Base-by-base conservation (phyloP, 2,888 invertebrate species). In the Chymomyza caudatula region DNA sequence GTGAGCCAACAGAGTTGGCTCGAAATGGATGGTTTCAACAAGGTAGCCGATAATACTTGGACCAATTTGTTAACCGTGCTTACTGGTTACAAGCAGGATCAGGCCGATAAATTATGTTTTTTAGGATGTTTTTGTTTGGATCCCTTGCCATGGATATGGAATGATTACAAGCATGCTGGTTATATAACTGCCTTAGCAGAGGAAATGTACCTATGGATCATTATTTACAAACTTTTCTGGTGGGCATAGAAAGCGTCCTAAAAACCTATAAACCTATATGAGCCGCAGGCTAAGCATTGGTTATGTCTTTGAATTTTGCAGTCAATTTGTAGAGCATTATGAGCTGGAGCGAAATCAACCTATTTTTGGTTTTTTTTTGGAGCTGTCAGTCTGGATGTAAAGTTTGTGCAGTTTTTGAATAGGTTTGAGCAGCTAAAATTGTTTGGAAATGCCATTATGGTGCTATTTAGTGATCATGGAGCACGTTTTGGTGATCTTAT, bases 41-140 rank as follows among this genome's bases (percentile, higher is more conserved):
- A 92, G 91, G 92, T 92, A 64, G 96, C 93, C 0, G 97, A 97
- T 78, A 97, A 97, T 79, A 96, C 96, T 0, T 95, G 95, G 83
- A 96, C 96, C 0, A 97, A 97, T 90, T 89, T 97, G 55, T 94
- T 96, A 92, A 95, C 96, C 0, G 92, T 95, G 47, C 90, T 96
- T 3, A 93, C 94, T 0, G 97, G 97, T 0, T 91, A 92, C 65
- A 92, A 89, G 61, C 81, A 88, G 20, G 65, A 84, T 0, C 76
- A 91, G 15, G 89, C 92, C 13, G 90, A 91, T 51, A 74, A 87
- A 90, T 90, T 92, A 52, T 92, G 92, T 67, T 87, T 91, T 51
- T 91, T 92, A 11, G 85, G 86, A 2, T 85, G 89, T 57, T 92
- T 92, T 86, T 92, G 92, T 23, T 81, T 94, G 51, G 95, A 96